phyloP scores from a whole-genome alignment of 2,888 invertebrate genomes.

The Belgica antarctica region DNA sequence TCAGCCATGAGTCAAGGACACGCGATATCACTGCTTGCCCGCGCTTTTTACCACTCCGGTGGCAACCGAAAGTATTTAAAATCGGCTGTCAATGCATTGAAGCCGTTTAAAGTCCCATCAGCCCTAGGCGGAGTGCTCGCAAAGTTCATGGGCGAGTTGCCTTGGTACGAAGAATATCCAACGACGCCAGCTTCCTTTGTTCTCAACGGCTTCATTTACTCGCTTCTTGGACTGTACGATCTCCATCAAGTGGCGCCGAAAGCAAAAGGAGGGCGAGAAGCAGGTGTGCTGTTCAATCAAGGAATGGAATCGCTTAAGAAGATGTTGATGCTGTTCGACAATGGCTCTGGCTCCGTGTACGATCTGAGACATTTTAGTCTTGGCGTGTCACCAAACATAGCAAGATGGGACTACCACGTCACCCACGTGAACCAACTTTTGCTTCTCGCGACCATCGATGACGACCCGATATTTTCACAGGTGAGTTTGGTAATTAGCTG shows the following conservation, averaged over 20 bases:
- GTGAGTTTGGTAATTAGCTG: too few species aligned
- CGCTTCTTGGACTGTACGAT: slow-evolving; percentile 93
- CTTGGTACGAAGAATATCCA: slow-evolving; percentile 99
- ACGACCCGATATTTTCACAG: slow-evolving; percentile 71
- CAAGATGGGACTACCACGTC: slow-evolving; percentile 50
- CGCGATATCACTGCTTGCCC: slow-evolving; percentile 86
- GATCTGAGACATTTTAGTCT: slow-evolving; percentile 92
- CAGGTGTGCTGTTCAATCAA: slow-evolving; percentile 73
- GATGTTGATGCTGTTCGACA: slow-evolving; percentile 88
- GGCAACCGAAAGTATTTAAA: slow-evolving; percentile 73
- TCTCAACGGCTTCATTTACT: slow-evolving; percentile 97
- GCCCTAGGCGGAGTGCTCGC: slow-evolving; percentile 80
- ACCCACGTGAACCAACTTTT: slow-evolving; percentile 96
- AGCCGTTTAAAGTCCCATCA: slow-evolving; percentile 72
- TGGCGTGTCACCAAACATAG: slow-evolving; percentile 53
- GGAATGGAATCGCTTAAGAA: slow-evolving; percentile 84
- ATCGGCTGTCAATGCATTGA: slow-evolving; percentile 77
- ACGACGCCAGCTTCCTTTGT: slow-evolving; percentile 93
- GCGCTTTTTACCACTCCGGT: slow-evolving; percentile 82
- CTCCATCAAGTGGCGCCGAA: slow-evolving; percentile 73
- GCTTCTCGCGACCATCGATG: slow-evolving; percentile 79
- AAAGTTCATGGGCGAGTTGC: slow-evolving; percentile 77
- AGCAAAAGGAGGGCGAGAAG: slow-evolving; percentile 66
- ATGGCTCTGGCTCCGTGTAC: slow-evolving; percentile 92
- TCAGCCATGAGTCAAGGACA: slow-evolving; percentile 99